Evolutionary conservation across 2,888 invertebrate genomes (phyloP).

Genomic region (Chydorus sphaericus): DNA sequence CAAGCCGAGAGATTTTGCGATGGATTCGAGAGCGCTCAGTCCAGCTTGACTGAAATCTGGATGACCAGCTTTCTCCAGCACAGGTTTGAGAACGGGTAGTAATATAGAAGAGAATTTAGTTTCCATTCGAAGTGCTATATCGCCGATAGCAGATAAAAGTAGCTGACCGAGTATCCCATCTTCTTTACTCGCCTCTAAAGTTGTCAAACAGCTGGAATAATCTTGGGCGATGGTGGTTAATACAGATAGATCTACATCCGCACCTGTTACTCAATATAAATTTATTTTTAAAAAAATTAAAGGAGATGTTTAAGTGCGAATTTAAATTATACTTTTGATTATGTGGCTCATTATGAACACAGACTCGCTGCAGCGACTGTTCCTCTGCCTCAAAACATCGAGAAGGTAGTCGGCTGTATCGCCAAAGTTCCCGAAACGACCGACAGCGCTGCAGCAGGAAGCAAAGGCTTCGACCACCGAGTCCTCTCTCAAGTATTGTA

Average conservation of each 20-base stretch:
- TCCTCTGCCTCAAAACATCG: not conserved
- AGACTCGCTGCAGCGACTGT: not conserved
- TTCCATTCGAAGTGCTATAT: not conserved
- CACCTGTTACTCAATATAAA: not conserved
- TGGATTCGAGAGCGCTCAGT: not conserved
- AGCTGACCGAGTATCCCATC: not conserved
- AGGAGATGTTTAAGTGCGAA: not conserved
- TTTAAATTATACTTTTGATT: not conserved
- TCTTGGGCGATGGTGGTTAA: not conserved
- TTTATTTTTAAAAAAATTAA: not conserved
- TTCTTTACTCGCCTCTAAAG: not conserved
- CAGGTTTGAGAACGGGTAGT: not conserved
- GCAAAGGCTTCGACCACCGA: not conserved
- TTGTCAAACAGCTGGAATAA: not conserved
- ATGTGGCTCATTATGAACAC: not conserved
- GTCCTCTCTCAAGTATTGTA: not conserved
- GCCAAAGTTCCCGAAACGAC: not conserved
- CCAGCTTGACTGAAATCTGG: not conserved
- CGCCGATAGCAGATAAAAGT: conserved; percentile 3
- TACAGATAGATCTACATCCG: not conserved
- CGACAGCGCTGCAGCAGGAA: conserved; percentile 1
- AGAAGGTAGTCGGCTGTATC: not conserved
- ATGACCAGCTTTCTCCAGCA: conserved; percentile 10
- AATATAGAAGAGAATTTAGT: not conserved
- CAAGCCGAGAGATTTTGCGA: not conserved